Conservation (phyloP, 2,113 vertebrate genomes). For the Strigops habroptila region DNA sequence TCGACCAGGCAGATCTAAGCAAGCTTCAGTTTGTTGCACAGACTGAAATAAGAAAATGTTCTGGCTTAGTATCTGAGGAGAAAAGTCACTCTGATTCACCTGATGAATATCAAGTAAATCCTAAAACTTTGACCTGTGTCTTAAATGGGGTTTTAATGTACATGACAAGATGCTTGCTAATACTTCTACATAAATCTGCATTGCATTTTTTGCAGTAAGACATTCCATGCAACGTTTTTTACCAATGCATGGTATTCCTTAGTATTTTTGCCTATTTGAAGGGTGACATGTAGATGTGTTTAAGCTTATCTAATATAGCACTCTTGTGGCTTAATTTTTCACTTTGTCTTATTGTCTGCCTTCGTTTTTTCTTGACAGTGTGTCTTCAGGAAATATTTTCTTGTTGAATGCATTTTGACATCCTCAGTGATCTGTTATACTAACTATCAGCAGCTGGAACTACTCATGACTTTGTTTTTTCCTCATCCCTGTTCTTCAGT, state of each 20-base stretch:
- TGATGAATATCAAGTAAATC: neutral
- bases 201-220: neutral
- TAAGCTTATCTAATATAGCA: neutral
- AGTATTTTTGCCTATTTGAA: neutral
- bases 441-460: neutral
- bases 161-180: neutral
- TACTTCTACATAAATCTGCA: neutral
- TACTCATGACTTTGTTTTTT: neutral
- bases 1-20: neutral
- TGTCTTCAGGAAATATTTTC: neutral
- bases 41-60: neutral
- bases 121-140: neutral
- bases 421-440: neutral
- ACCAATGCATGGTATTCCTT: neutral
- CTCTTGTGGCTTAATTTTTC: neutral
- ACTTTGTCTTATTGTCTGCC: neutral
- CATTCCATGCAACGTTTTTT: neutral
- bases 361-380: neutral
- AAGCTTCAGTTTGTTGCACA: neutral
- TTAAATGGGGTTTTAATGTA: neutral
- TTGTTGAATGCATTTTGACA: neutral
- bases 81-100: neutral
- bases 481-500: neutral
- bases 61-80: neutral
- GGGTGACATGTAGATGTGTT: neutral